A percentile compares a stretch with the other conserved stretches of the same genome.
Evolutionary conservation across 2,113 vertebrate genomes (phyloP).

Genomic region (Malaclemys terrapin): DNA sequence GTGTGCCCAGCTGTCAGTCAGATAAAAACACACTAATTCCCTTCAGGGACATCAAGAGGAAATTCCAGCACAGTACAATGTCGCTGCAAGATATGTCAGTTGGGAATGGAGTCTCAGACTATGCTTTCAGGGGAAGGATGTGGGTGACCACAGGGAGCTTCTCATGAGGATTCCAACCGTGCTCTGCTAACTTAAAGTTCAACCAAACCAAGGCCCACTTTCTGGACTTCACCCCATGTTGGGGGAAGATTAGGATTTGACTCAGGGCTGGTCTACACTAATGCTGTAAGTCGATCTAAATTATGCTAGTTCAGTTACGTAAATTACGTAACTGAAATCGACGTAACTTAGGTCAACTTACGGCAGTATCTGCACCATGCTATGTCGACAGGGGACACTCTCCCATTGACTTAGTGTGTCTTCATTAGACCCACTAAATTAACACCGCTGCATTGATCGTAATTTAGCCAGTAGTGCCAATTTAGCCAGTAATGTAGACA

Average conservation of each 20-base stretch:
- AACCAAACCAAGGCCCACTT: not conserved
- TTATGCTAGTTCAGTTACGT: too few relatives aligned
- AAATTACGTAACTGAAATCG: too few relatives aligned
- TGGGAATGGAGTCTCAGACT: not conserved
- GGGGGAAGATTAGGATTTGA: not conserved
- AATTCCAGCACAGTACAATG: rapidly evolving
- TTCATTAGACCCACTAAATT: too few relatives aligned
- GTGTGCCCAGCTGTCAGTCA: not conserved
- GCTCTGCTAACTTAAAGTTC: not conserved
- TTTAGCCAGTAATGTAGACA: too few relatives aligned
- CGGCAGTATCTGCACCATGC: too few relatives aligned
- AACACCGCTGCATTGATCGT: too few relatives aligned
- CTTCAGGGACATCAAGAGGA: not conserved
- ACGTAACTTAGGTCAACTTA: too few relatives aligned
- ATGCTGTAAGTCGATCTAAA: too few relatives aligned
- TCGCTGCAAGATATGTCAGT: not conserved
- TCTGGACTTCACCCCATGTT: not conserved
- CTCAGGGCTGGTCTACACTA: too few relatives aligned
- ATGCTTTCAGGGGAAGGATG: not conserved
- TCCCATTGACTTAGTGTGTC: too few relatives aligned
- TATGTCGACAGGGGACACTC: too few relatives aligned
- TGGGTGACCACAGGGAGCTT: rapidly evolving
- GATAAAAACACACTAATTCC: not conserved
- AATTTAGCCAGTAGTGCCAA: too few relatives aligned
- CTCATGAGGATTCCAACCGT: not conserved